phyloP scores from a whole-genome alignment of 1,140 invertebrate species.

The Globodera ellingtonae region DNA sequence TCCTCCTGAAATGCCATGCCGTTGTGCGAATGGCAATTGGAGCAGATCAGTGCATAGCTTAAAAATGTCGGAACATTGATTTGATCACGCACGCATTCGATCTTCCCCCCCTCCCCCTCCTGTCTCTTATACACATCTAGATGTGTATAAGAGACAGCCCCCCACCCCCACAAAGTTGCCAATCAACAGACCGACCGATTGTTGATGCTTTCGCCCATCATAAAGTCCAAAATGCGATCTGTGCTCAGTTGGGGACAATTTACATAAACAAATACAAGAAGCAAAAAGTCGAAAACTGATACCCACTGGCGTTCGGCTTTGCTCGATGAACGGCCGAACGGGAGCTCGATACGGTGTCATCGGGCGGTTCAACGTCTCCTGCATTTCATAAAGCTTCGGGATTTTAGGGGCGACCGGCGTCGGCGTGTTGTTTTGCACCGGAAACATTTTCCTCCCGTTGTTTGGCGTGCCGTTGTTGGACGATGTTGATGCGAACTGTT shows the following conservation, averaged over 20 bases:
- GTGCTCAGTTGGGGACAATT: constrained; percentile 73
- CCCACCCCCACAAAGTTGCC: neutral
- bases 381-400: constrained; percentile 39
- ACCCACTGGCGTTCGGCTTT: constrained; percentile 58
- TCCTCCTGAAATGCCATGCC: constrained; percentile 95
- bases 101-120: too few species aligned
- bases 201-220: constrained; percentile 90
- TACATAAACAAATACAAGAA: constrained; percentile 66
- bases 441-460: constrained; percentile 2
- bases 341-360: constrained; percentile 29
- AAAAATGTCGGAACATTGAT: constrained; percentile 4
- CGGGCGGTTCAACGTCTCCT: neutral
- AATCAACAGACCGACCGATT: constrained; percentile 73
- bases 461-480: neutral
- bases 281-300: constrained; percentile 66
- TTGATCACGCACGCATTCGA: neutral
- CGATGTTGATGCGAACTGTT: neutral
- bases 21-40: constrained; percentile 85
- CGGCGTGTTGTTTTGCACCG: constrained; percentile 9
- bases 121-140: too few species aligned
- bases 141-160: too few species aligned
- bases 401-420: neutral
- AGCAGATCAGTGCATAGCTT: constrained; percentile 81
- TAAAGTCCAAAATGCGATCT: constrained; percentile 87
- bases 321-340: constrained; percentile 53